A percentile compares a stretch with the other conserved stretches of the same genome.
Evolutionary conservation across 2,113 vertebrate genomes (phyloP).

Genomic region (Callocephalon fimbriatum): DNA sequence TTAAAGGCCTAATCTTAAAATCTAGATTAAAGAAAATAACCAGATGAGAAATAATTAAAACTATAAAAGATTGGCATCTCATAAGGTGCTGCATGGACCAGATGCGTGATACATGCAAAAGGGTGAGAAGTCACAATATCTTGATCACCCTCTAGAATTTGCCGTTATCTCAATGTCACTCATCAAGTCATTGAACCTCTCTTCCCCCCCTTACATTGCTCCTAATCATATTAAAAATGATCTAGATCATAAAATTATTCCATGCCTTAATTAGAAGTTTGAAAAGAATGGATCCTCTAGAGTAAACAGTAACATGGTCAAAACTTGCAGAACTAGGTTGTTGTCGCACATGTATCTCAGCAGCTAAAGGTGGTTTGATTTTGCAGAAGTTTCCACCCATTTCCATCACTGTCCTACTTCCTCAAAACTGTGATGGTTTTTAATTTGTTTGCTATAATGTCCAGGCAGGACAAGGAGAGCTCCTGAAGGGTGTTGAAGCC

Average conservation of each 20-base stretch:
- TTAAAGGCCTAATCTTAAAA: background rate
- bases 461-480: background rate
- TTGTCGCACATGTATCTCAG: fast-evolving
- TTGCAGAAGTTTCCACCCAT: background rate
- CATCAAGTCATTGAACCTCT: background rate
- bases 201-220: background rate
- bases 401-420: background rate
- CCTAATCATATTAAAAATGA: background rate
- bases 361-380: background rate
- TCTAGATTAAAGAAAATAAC: background rate
- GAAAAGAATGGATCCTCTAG: background rate
- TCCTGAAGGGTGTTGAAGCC: background rate
- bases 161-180: background rate
- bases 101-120: background rate
- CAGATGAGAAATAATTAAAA: background rate
- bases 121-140: background rate
- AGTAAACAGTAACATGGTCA: background rate
- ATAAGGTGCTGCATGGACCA: background rate
- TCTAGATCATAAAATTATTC: background rate
- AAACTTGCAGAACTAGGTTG: background rate
- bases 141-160: background rate
- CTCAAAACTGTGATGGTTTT: background rate
- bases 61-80: background rate
- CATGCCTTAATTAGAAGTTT: background rate
- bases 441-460: background rate